Evolutionary conservation across 2,888 invertebrate species (phyloP).

Genomic region (Diarsia rubi): DNA sequence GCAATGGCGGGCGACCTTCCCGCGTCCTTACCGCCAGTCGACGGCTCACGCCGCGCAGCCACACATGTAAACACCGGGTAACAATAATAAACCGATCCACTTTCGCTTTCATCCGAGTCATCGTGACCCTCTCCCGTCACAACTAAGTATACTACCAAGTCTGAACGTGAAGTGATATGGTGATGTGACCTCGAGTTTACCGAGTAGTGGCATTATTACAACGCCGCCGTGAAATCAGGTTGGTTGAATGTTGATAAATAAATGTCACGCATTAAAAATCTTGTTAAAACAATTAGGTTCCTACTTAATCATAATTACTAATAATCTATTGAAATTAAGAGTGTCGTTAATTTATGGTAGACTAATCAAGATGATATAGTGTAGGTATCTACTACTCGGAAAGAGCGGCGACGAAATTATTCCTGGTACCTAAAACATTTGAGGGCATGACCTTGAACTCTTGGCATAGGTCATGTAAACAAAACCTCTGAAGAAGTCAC

Average conservation of each 20-base stretch:
- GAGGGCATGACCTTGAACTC: slow-evolving; percentile 70
- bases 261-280: slow-evolving; percentile 13
- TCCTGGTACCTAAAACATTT: slow-evolving; percentile 1
- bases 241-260: slow-evolving; percentile 60
- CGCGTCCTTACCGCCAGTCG: slow-evolving; percentile 86
- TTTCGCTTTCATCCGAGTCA: slow-evolving; percentile 77
- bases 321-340: slow-evolving; percentile 6
- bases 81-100: slow-evolving; percentile 72
- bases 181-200: slow-evolving; percentile 72
- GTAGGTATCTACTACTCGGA: not conserved
- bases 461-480: slow-evolving; percentile 66
- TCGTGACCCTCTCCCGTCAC: slow-evolving; percentile 56
- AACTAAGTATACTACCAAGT: slow-evolving; percentile 35
- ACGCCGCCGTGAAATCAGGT: slow-evolving; percentile 71
- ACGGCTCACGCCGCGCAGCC: slow-evolving; percentile 84
- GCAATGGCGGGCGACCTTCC: slow-evolving; percentile 82
- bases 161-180: slow-evolving; percentile 74
- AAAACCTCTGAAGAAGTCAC: slow-evolving; percentile 19
- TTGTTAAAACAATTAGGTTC: slow-evolving; percentile 25
- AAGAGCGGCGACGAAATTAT: slow-evolving; percentile 7
- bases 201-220: slow-evolving; percentile 64
- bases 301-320: too few species aligned
- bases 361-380: not conserved
- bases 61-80: slow-evolving; percentile 81
- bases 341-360: not conserved